Evolutionary conservation across 2,888 invertebrate genomes (phyloP).

Genomic region (Seira ritae): DNA sequence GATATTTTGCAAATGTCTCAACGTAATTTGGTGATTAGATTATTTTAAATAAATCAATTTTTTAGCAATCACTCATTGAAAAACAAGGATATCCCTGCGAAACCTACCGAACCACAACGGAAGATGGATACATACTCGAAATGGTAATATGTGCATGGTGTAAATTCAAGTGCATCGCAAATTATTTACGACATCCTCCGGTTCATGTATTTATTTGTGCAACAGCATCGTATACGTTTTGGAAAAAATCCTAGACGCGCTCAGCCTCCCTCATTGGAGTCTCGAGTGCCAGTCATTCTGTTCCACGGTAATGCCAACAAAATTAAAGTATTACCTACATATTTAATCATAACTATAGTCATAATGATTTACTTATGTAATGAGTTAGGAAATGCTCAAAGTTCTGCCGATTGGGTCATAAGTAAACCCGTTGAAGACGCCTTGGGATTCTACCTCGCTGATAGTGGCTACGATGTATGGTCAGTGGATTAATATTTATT

Average conservation of each 20-base stretch:
- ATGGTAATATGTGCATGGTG: no score
- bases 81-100: slow-evolving; percentile 29
- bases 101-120: slow-evolving; percentile 15
- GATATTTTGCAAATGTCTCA: not conserved
- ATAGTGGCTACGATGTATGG: slow-evolving; percentile 78
- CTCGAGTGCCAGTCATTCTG: slow-evolving; percentile 74
- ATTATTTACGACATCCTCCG: no score
- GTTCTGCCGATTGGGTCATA: slow-evolving; percentile 87
- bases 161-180: no score
- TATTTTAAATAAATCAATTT: not conserved
- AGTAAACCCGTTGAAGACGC: slow-evolving; percentile 80
- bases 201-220: no score
- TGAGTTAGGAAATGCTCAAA: slow-evolving; percentile 88
- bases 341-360: no score
- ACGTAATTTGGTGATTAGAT: not conserved
- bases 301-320: slow-evolving; percentile 83
- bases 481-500: no score
- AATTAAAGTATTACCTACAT: no score
- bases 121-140: slow-evolving; percentile 36
- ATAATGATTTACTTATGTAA: no score
- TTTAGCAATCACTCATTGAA: not conserved
- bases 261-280: not conserved
- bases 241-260: slow-evolving; percentile 74
- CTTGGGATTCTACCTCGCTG: slow-evolving; percentile 75
- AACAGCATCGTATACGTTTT: slow-evolving; percentile 55